phyloP scores from a whole-genome alignment of 2,797 vertebrate species.

The Notamacropus eugenii region DNA sequence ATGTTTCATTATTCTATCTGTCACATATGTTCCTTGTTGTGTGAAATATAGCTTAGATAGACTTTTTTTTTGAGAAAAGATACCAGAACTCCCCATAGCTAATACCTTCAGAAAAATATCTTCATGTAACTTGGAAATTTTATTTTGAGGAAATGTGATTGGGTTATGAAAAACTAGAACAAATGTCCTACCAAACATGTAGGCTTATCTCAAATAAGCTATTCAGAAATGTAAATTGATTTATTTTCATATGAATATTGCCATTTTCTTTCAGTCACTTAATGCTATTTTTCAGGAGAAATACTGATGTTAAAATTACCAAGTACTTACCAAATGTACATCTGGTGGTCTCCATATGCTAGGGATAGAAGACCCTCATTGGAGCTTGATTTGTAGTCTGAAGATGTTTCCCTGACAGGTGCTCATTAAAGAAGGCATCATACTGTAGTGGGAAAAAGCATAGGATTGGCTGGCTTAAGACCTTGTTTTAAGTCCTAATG shows the following conservation, averaged over 20 bases:
- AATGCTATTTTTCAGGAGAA: slow-evolving; percentile 5
- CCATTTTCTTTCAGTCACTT: slow-evolving; percentile 42
- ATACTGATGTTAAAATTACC: slow-evolving; percentile 40
- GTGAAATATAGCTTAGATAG: slow-evolving; percentile 38
- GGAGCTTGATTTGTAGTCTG: neutral
- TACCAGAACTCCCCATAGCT: neutral
- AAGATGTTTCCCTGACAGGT: neutral
- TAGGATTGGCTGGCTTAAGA: neutral
- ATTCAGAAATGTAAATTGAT: slow-evolving; percentile 57
- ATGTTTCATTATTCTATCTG: neutral
- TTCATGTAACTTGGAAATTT: slow-evolving; percentile 23
- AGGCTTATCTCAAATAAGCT: slow-evolving; percentile 53
- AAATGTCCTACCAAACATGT: slow-evolving; percentile 22
- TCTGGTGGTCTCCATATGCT: slow-evolving; percentile 3
- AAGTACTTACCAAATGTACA: slow-evolving; percentile 29
- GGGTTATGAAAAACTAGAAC: slow-evolving; percentile 50
- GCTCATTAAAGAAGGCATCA: neutral
- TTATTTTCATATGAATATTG: slow-evolving; percentile 47
- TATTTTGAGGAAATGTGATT: slow-evolving; percentile 54
- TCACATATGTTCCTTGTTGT: slow-evolving; percentile 27
- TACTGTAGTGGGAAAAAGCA: neutral
- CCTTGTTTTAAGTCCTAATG: neutral
- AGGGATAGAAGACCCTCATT: neutral
- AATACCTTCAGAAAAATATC: slow-evolving; percentile 6
- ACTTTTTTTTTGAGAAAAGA: neutral